These are phyloP conservation scores for Megathymus violae DNA, from an alignment of 1,140 invertebrate species.

Conservation along the genomic window DNA sequence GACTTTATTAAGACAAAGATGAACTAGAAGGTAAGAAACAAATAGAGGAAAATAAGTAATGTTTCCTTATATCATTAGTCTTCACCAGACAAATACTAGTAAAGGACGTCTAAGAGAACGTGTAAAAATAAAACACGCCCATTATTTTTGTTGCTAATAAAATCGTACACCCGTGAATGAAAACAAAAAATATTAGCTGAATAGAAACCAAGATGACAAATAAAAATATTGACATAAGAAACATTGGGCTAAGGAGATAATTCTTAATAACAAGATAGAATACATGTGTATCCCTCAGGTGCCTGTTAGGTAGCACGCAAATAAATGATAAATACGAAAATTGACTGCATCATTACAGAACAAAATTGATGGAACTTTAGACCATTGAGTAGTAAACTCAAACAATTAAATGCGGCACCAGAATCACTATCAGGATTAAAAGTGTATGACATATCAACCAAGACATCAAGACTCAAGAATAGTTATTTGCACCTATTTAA, in stretches of 20 bases:
- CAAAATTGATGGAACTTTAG: too few relatives aligned
- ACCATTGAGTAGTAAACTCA: too few relatives aligned
- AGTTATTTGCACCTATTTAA: too few relatives aligned
- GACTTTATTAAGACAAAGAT: background rate
- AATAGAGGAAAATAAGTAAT: background rate
- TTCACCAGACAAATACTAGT: background rate
- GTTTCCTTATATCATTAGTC: background rate
- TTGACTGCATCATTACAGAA: too few relatives aligned
- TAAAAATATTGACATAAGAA: background rate
- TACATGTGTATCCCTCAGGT: background rate
- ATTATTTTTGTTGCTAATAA: background rate
- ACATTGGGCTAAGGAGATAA: background rate
- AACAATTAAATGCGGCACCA: too few relatives aligned
- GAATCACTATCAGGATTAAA: too few relatives aligned
- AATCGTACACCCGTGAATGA: background rate
- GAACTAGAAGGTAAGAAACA: background rate
- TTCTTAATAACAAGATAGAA: background rate
- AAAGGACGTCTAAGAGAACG: background rate
- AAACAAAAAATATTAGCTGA: background rate
- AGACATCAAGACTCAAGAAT: too few relatives aligned
- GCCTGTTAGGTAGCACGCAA: background rate
- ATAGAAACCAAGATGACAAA: background rate
- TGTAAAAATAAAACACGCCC: background rate
- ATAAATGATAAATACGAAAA: background rate
- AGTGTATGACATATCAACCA: too few relatives aligned